Conservation (phyloP, 2,888 invertebrate genomes). For the Rotaria sp. region DNA sequence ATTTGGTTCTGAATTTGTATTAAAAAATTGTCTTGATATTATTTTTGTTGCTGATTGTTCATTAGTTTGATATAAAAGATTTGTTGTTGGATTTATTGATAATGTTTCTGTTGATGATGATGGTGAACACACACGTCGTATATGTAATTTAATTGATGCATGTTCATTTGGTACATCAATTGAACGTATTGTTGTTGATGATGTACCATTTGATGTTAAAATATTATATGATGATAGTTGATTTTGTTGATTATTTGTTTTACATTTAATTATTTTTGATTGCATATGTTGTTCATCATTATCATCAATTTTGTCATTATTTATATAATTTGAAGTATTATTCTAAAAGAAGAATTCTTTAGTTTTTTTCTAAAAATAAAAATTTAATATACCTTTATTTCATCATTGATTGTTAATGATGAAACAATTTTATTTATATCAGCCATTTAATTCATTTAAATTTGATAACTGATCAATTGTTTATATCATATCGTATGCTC, state of each 20-base stretch:
- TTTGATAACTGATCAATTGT: background rate
- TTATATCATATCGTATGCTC: background rate
- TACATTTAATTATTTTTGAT: background rate
- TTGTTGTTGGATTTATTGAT: background rate
- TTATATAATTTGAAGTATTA: background rate
- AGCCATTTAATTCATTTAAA: background rate
- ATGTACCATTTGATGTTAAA: background rate
- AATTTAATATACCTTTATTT: background rate
- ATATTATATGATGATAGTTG: background rate
- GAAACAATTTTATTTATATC: background rate
- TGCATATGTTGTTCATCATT: background rate
- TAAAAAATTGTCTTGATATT: background rate
- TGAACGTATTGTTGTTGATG: background rate
- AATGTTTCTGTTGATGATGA: background rate
- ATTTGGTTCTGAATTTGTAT: background rate
- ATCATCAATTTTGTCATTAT: background rate
- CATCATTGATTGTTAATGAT: background rate
- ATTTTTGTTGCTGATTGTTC: background rate
- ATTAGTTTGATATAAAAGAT: background rate
- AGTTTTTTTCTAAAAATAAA: too few species aligned
- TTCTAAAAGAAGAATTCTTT: background rate
- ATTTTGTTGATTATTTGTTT: conserved; percentile 17
- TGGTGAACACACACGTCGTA: background rate
- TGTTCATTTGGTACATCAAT: conserved; percentile 27
- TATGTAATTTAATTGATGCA: conserved; percentile 16